Base-by-base conservation (phyloP, 2,888 invertebrate genomes). In the Lepetodrilus schrolli region DNA sequence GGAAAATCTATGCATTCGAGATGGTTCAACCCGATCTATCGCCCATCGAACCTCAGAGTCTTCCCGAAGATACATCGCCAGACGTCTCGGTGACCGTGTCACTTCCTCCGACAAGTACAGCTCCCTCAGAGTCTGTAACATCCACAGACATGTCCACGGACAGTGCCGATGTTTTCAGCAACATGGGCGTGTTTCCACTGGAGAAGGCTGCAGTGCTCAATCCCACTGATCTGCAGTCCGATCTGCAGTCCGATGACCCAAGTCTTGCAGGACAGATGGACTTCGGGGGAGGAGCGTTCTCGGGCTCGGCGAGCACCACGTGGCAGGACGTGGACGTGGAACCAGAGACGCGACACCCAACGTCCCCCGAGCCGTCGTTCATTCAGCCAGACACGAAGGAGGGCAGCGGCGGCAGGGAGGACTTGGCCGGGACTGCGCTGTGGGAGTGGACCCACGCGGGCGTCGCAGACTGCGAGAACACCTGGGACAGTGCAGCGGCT, bases 1-100 rank as follows among this genome's bases (percentile, higher is more conserved):
- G 90, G 69, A 84, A 80, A 48, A 80, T 91, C 20, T 90, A 90
- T 78, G 90, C 90, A 38, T 91, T 90, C 83, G 88, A 90, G 73
- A 86, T 90, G 83, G 75, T 81, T 23, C 77, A 80, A 8, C 75
- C 76, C 0, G 49, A 49, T 13, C 49, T 71, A 13, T 69, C 77
- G 70, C 23, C 68, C 66, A 36, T 34, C 7, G 51, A 43, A 21
- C n/a, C n/a, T n/a, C n/a, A n/a, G n/a, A 72, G 8, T 4, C 51
- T 37, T 13, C 17, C 23, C 36, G 36, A 68, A 10, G 34, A 36
- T 2, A 23, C 36, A 3, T 26, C 20, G n/a, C 30, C 4, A 66
- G 47, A 26, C n/a, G 26, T 48, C 13, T n/a, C 48, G 21, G 30
- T 66, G 21, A 50, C 38, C 5, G 30, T 21, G 13, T 66, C 73